Conservation (phyloP, 2,888 invertebrate genomes). For the Pheosia gnoma region DNA sequence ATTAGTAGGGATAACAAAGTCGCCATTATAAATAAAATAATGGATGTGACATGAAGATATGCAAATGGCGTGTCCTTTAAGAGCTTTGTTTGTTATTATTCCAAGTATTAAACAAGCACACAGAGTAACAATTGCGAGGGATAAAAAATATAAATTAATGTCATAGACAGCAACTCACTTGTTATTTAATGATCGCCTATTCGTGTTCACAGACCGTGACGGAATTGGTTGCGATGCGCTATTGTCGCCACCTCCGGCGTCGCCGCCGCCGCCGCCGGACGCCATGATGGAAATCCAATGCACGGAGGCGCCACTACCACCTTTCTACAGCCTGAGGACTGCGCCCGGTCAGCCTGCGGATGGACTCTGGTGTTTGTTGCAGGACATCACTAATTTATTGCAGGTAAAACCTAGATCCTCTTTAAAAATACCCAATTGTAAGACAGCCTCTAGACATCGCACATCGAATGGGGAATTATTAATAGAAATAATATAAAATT, state of each 20-base stretch:
- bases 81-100: too few relatives aligned
- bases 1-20: too few relatives aligned
- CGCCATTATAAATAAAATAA: too few relatives aligned
- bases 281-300: conserved; percentile 90
- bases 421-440: not conserved
- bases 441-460: too few relatives aligned
- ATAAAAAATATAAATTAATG: too few relatives aligned
- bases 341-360: conserved; percentile 82
- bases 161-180: too few relatives aligned
- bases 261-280: conserved; percentile 80
- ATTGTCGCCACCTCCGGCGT: conserved; percentile 81
- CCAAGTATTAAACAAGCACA: too few relatives aligned
- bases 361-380: conserved; percentile 92
- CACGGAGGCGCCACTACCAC: conserved; percentile 91
- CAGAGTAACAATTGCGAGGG: too few relatives aligned
- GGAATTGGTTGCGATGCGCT: conserved; percentile 85
- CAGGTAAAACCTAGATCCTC: conserved; percentile 67
- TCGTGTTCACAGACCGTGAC: conserved; percentile 69
- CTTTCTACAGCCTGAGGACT: conserved; percentile 89
- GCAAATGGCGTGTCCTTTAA: too few relatives aligned
- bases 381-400: conserved; percentile 90
- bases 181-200: not conserved
- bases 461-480: too few relatives aligned
- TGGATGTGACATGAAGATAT: too few relatives aligned
- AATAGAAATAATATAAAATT: too few relatives aligned